Conservation (phyloP, 2,797 vertebrate genomes). For the Clarias platycephalus region DNA sequence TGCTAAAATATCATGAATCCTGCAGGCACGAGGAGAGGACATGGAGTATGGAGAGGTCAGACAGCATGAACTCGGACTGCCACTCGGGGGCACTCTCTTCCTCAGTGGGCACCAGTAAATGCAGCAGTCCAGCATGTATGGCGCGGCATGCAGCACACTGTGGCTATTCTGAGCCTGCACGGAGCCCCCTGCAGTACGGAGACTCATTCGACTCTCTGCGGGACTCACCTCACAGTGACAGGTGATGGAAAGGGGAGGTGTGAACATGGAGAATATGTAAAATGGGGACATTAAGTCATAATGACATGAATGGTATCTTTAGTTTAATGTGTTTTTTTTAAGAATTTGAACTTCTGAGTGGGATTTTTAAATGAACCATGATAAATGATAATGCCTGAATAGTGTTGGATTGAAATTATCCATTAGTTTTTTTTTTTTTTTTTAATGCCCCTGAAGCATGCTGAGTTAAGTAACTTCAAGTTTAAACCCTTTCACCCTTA, state of each 20-base stretch:
- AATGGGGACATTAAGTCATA: background rate
- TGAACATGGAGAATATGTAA: background rate
- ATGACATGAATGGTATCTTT: background rate
- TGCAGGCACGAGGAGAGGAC: constrained; percentile 92
- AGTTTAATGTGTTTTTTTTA: background rate
- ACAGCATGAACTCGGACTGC: constrained; percentile 92
- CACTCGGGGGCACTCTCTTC: constrained; percentile 93
- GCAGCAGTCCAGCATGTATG: constrained; percentile 94
- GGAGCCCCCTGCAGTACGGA: constrained; percentile 80
- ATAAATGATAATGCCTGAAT: background rate
- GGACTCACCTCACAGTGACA: constrained; percentile 96
- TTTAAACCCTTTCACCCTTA: background rate
- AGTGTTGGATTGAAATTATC: background rate
- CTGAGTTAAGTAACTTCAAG: background rate
- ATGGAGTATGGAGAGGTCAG: constrained; percentile 94
- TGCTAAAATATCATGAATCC: background rate
- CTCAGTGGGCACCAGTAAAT: constrained; percentile 95
- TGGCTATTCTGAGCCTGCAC: constrained; percentile 76
- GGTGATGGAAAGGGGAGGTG: constrained; percentile 69
- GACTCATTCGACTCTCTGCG: constrained; percentile 93
- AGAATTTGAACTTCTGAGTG: background rate
- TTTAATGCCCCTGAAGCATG: background rate
- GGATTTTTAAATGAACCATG: background rate
- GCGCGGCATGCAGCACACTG: constrained; percentile 86
- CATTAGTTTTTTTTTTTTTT: too few relatives aligned